Evolutionary conservation across 2,113 vertebrate species (phyloP).

Genomic region (Pedetes capensis): DNA sequence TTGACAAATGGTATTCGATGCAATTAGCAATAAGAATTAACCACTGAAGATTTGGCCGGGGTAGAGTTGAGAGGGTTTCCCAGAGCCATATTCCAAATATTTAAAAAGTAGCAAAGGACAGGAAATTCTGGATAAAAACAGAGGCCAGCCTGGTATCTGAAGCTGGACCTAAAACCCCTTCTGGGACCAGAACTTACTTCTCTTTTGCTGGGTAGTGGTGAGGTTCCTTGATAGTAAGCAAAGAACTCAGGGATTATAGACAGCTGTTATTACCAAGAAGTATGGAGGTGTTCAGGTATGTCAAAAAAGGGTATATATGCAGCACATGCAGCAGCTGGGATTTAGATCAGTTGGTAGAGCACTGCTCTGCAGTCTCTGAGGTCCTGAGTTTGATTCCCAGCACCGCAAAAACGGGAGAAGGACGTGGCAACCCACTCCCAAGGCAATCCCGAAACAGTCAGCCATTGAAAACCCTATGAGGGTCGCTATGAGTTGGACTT

Average conservation of each 20-base stretch:
- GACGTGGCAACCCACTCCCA: too few relatives aligned
- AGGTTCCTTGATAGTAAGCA: background rate
- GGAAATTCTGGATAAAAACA: background rate
- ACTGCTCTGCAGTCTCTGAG: too few relatives aligned
- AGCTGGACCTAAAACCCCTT: background rate
- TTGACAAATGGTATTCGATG: background rate
- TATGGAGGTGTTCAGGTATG: background rate
- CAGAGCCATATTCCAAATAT: background rate
- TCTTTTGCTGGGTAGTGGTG: background rate
- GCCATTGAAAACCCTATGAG: too few relatives aligned
- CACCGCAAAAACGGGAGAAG: too few relatives aligned
- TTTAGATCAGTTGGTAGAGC: too few relatives aligned
- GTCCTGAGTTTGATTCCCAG: too few relatives aligned
- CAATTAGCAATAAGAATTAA: background rate
- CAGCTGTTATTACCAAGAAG: background rate
- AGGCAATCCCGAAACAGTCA: too few relatives aligned
- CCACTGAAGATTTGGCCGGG: background rate
- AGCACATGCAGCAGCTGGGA: rapidly evolving
- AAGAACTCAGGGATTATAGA: rapidly evolving
- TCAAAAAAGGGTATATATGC: background rate
- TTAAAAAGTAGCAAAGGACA: background rate
- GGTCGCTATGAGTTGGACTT: too few relatives aligned
- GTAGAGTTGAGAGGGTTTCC: background rate
- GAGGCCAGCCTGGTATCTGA: background rate
- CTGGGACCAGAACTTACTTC: background rate